Percentiles rank a stretch among this genome's conserved stretches.
These are phyloP conservation scores for Lepidiolamprologus cunningtoni DNA, from an alignment of 2,113 vertebrate species.

Conservation along the genomic window DNA sequence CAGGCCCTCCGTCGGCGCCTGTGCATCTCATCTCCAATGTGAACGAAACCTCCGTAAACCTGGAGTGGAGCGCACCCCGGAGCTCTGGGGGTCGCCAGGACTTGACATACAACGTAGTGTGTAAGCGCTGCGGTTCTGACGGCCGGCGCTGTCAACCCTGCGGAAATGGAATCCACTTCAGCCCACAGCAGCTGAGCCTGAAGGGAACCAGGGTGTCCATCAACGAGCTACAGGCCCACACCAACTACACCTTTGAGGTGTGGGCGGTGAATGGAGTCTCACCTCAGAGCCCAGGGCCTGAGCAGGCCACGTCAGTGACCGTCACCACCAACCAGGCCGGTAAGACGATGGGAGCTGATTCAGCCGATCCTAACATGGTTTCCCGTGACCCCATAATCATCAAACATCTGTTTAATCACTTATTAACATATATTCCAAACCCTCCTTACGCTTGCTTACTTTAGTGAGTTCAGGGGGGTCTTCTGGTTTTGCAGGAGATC, in stretches of 20 bases:
- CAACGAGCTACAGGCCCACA: constrained; percentile 94
- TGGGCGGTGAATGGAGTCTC: constrained; percentile 96
- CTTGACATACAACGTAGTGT: constrained; percentile 90
- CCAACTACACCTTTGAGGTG: constrained; percentile 97
- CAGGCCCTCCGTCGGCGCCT: constrained; percentile 90
- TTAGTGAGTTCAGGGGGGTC: not conserved
- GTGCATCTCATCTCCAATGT: constrained; percentile 95
- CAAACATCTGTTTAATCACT: not conserved
- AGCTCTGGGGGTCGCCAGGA: constrained; percentile 89
- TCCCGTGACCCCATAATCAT: not conserved
- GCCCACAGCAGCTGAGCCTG: constrained; percentile 87
- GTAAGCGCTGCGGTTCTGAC: constrained; percentile 84
- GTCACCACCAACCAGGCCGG: constrained; percentile 98
- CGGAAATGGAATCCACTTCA: constrained; percentile 87
- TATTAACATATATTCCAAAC: not conserved
- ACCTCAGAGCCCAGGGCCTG: constrained; percentile 83
- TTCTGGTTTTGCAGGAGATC: not conserved
- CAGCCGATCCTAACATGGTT: not conserved
- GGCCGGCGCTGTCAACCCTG: constrained; percentile 83
- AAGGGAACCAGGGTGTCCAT: constrained; percentile 87
- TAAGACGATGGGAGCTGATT: constrained; percentile 54
- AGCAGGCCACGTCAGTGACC: constrained; percentile 90
- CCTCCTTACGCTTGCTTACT: not conserved
- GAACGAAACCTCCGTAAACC: constrained; percentile 94
- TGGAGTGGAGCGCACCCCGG: constrained; percentile 91